Evolutionary conservation across 1,140 invertebrate species (phyloP).

Genomic region (Aphidius gifuensis): DNA sequence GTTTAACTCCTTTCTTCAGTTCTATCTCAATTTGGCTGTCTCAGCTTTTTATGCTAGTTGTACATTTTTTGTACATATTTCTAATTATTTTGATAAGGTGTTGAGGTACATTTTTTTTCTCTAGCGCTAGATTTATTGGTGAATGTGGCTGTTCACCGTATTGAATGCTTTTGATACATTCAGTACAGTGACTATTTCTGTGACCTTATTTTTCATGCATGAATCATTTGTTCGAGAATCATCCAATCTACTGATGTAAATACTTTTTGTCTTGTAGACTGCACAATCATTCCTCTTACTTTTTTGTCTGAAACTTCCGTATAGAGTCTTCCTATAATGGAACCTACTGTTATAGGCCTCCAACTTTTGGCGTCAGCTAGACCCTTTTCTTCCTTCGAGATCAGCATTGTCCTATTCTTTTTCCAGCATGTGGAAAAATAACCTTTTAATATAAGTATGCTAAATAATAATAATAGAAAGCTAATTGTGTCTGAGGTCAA

Average conservation of each 20-base stretch:
- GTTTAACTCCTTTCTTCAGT: slow-evolving; percentile 27
- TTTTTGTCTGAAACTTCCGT: slow-evolving; percentile 16
- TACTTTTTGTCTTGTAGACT: slow-evolving; percentile 27
- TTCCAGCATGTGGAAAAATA: slow-evolving; percentile 23
- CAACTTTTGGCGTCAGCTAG: slow-evolving; percentile 16
- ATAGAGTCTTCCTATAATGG: slow-evolving; percentile 22
- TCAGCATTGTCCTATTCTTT: slow-evolving; percentile 28
- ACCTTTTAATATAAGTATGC: slow-evolving; percentile 1
- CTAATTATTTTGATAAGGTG: not conserved
- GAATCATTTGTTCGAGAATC: slow-evolving; percentile 14
- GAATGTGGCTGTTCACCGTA: slow-evolving; percentile 33
- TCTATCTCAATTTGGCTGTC: not conserved
- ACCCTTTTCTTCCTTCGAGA: slow-evolving; percentile 30
- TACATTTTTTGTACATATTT: slow-evolving; percentile 11
- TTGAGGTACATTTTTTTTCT: slow-evolving; percentile 9
- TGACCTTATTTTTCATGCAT: not conserved
- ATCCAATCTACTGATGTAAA: slow-evolving; percentile 26
- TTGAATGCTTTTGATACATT: slow-evolving; percentile 45
- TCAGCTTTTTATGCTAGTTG: not conserved
- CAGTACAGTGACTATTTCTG: not conserved
- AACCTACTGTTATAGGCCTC: slow-evolving; percentile 33
- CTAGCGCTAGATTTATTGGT: slow-evolving; percentile 22
- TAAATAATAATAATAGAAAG: slow-evolving; percentile 17
- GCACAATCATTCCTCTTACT: not conserved
- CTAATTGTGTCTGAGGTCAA: not conserved